Evolutionary conservation across 2,888 invertebrate species (phyloP), one percentile per base, ranked within the genome.

Genomic region (Ceramica pisi): DNA sequence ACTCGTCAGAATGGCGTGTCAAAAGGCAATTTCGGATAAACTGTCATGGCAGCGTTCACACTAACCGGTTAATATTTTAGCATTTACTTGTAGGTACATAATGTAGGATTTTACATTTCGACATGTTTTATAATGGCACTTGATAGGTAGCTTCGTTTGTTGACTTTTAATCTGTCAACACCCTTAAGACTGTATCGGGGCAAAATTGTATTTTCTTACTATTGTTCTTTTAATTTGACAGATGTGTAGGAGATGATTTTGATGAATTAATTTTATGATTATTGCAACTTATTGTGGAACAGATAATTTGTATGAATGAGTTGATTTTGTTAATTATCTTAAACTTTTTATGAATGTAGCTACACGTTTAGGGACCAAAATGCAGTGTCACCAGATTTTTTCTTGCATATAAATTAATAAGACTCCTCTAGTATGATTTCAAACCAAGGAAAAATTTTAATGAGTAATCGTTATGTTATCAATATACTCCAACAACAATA

Each of bases 11-110:
- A 19, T 83, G 70, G 66, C 83, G 77, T 83, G 83, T 73, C 60
- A 71, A 62, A 70, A 61, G 70, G 80, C 31, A 68, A 71, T 85
- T 80, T 80, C 26, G 48, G 71, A 71, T 61, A 75, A 69, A 64
- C 60, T 76, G 74, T 68, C 80, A 72, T 63, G 67, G 77, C 65
- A 60, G 66, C 57, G 63, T 83, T 85, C 81, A 80, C 83, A 85
- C 85, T 80, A 80, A 80, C 65, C 66, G 70, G 83, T 85, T 72
- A 74, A 85, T 83, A 82, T 76, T 80, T 79, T 71, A 82, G 67
- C 66, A 64, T 71, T 85, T 75, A 71, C 50, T 69, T 46, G 51
- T n/a, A n/a, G n/a, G n/a, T 31, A 61, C 80, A 50, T 10, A 41
- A 5, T 50, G 26, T 67, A 71, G 31, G 56, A 81, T 83, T 83